phyloP scores from a whole-genome alignment of 2,113 vertebrate genomes.

The Setophaga petechia region DNA sequence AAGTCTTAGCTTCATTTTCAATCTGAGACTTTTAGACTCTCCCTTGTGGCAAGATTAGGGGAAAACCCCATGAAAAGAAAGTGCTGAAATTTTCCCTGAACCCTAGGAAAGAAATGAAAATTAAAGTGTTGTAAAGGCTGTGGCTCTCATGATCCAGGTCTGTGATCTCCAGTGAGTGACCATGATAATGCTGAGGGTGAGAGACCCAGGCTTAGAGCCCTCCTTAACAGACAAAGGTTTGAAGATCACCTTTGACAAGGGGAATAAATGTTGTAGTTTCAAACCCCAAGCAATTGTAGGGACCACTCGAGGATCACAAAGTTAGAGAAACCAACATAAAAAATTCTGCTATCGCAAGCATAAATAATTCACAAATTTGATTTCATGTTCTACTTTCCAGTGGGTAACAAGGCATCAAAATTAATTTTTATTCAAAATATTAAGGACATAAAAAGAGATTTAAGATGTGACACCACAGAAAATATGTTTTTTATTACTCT shows the following conservation, averaged over 20 bases:
- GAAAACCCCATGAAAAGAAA: neutral
- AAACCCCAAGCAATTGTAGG: neutral
- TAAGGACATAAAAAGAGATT: neutral
- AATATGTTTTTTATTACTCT: neutral
- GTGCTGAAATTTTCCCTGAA: neutral
- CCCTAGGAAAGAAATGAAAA: neutral
- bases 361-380: neutral
- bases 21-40: neutral
- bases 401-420: neutral
- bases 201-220: neutral
- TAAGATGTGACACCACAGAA: neutral
- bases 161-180: neutral
- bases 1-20: neutral
- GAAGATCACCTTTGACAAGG: neutral
- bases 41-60: neutral
- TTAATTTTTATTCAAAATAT: neutral
- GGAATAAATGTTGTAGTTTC: neutral
- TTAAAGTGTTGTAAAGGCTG: neutral
- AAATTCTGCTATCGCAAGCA: neutral
- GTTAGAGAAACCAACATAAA: neutral
- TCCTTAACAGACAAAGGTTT: neutral
- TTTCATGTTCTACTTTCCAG: neutral
- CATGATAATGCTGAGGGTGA: neutral
- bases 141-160: neutral
- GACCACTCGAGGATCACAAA: neutral